Evolutionary conservation across 2,888 invertebrate species (phyloP).

Genomic region (Itoplectis maculator): DNA sequence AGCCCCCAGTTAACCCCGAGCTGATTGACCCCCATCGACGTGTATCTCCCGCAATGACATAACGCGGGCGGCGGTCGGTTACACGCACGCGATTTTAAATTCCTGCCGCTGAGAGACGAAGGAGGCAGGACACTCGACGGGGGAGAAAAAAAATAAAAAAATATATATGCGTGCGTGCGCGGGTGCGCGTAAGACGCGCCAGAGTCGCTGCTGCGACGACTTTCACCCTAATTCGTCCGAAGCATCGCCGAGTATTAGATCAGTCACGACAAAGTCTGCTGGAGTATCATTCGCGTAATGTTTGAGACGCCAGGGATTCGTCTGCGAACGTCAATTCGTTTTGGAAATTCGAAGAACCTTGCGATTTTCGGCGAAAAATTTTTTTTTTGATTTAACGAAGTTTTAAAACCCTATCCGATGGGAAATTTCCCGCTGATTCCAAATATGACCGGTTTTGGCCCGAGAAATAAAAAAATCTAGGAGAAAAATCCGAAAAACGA

Average conservation of each 20-base stretch:
- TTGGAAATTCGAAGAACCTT: too few species aligned
- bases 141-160: too few species aligned
- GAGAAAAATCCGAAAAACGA: too few species aligned
- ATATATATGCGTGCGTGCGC: not conserved
- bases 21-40: slow-evolving; percentile 61
- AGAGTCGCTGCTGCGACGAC: not conserved
- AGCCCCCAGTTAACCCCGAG: slow-evolving; percentile 62
- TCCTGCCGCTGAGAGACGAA: not conserved
- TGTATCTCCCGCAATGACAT: slow-evolving; percentile 41
- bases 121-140: not conserved
- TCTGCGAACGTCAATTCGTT: not conserved
- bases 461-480: too few species aligned
- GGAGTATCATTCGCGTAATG: not conserved
- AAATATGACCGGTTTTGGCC: too few species aligned
- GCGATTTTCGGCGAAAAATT: too few species aligned
- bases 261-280: not conserved
- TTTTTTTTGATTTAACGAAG: too few species aligned
- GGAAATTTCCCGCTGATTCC: too few species aligned
- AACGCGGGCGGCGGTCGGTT: not conserved
- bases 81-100: slow-evolving; percentile 15
- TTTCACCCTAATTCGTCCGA: slow-evolving; percentile 7
- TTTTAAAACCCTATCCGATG: too few species aligned
- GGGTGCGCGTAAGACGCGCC: not conserved
- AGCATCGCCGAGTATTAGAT: slow-evolving; percentile 5
- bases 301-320: not conserved